Percentiles rank a stretch among this genome's conserved stretches.
These are phyloP conservation scores for Callithrix jacchus DNA, from an alignment of 2,113 vertebrate genomes.

Conservation along the genomic window DNA sequence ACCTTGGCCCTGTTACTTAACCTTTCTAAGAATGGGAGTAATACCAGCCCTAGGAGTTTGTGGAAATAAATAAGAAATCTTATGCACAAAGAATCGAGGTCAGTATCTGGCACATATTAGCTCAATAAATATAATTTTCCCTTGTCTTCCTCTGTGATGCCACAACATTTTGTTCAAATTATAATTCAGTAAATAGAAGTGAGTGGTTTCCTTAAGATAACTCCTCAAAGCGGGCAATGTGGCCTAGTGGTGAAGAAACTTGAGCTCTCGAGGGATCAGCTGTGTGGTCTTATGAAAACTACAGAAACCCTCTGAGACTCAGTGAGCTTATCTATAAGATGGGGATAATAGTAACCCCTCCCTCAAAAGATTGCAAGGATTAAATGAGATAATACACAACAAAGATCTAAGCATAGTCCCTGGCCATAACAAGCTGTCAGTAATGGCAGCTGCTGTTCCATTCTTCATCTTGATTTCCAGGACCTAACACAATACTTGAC, in stretches of 20 bases:
- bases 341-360: background rate
- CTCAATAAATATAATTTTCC: background rate
- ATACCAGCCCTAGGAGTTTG: background rate
- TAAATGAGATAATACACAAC: background rate
- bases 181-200: background rate
- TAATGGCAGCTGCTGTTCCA: background rate
- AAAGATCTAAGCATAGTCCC: background rate
- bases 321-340: background rate
- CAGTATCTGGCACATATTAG: fast-evolving
- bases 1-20: background rate
- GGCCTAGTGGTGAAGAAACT: background rate
- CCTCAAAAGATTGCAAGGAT: background rate
- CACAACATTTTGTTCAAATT: background rate
- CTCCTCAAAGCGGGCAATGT: background rate
- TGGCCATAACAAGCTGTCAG: background rate
- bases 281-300: background rate
- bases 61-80: background rate
- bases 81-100: background rate
- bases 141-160: background rate
- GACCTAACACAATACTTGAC: background rate
- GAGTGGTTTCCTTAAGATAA: background rate
- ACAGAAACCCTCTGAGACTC: background rate
- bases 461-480: background rate
- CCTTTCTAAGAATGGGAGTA: background rate
- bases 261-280: fast-evolving